Base-by-base conservation (phyloP, 2,888 invertebrate genomes). In the Patella pellucida region DNA sequence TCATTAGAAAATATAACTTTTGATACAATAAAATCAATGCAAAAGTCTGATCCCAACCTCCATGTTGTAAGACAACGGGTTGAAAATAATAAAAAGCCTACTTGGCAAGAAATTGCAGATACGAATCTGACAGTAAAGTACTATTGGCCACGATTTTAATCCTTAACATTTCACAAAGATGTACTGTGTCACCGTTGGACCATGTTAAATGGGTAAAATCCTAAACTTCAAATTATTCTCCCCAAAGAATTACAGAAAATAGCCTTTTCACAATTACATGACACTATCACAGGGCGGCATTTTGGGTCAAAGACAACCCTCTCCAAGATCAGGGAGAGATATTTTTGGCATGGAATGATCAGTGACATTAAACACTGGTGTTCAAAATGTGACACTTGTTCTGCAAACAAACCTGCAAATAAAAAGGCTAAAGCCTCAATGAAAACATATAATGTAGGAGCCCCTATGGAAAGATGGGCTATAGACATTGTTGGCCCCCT, bases 401-500 rank as follows among this genome's bases (percentile, higher is more conserved):
- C 54, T n/a, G 16, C 72, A 27, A n/a, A 62, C 23, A 51, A 41
- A 27, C 16, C 27, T 11, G 11, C 62, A 50, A 62, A 31, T 31
- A 72, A 52, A 67, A 56, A 56, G 19, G 41, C 62, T 1, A 50
- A 52, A 52, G 71, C 51, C 15, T 52, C 52, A 2, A 41, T 72
- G n/a, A 15, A 62, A n/a, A 41, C 51, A 16, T 15, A 16, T 54
- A 15, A 54, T 15, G 54, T 54, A 15, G 54, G 54, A 54, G 54
- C 15, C 3, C 62, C 72, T 16, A 51, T 72, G 41, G 72, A 72
- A 31, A 15, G 72, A 15, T 31, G 23, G 41, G 72, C 72, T 41
- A 31, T 72, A n/a, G 72, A 72, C 19, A 41, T 71, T 23, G 15
- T 71, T 9, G 71, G 71, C 14, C 71, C 71, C 15, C 27, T 71